Percentiles rank a stretch among this genome's conserved stretches.
These are phyloP conservation scores for Suncus etruscus DNA, from an alignment of 2,113 vertebrate species.

Conservation along the genomic window DNA sequence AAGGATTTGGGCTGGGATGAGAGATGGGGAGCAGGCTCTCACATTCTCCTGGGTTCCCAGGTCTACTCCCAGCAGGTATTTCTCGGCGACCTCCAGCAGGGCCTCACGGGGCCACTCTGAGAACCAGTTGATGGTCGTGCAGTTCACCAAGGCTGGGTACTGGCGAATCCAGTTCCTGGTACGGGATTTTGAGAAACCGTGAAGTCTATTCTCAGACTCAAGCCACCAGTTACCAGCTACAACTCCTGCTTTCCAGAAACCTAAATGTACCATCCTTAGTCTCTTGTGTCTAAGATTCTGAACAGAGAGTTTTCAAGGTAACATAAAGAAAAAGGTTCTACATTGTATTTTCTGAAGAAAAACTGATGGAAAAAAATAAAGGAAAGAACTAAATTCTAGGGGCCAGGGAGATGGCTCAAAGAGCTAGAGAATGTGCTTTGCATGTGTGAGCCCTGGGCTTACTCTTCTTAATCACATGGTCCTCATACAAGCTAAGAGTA, in stretches of 20 bases:
- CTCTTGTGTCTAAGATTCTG: background rate
- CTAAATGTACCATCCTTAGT: background rate
- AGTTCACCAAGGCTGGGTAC: constrained; percentile 94
- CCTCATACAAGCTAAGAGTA: too few species aligned
- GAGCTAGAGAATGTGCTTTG: too few species aligned
- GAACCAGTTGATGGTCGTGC: constrained; percentile 95
- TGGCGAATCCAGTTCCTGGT: constrained; percentile 92
- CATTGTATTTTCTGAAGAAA: too few species aligned
- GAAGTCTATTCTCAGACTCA: background rate
- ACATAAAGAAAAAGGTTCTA: background rate
- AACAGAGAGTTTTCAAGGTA: background rate
- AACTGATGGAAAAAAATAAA: too few species aligned
- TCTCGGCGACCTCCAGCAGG: constrained; percentile 93
- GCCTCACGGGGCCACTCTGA: constrained; percentile 93
- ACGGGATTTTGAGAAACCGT: background rate
- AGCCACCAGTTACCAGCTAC: background rate
- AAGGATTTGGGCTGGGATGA: accelerated
- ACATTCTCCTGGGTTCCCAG: constrained; percentile 89
- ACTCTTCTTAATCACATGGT: too few species aligned
- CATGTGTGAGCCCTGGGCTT: too few species aligned
- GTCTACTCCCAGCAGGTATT: constrained; percentile 88
- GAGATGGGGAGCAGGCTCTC: constrained; percentile 51
- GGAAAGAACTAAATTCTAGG: too few species aligned
- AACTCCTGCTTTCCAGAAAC: background rate
- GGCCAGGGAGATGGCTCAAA: too few species aligned